Conservation (phyloP, 1,140 invertebrate genomes). For the Prorops nasuta region DNA sequence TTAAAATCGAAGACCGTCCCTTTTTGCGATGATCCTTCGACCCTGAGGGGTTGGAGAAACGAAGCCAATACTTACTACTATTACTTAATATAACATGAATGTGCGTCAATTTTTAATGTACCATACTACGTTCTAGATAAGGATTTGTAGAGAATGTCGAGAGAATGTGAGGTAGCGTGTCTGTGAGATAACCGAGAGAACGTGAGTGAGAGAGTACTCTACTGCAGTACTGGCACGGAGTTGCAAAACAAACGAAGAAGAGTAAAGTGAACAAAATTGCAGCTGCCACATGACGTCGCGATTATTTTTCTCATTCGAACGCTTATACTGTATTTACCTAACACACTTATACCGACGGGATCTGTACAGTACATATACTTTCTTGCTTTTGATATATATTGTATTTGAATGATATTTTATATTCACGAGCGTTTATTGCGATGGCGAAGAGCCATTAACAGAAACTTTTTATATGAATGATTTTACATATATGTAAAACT, state of each 20-base stretch:
- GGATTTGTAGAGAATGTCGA: slow-evolving; percentile 16
- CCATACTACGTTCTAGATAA: slow-evolving; percentile 44
- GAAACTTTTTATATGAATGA: slow-evolving; percentile 24
- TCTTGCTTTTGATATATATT: slow-evolving; percentile 49
- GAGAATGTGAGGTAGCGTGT: slow-evolving; percentile 7
- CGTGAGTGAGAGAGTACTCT: no score
- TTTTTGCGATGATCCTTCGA: slow-evolving; percentile 1
- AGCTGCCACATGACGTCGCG: not conserved
- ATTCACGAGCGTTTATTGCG: slow-evolving; percentile 41
- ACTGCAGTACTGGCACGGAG: no score
- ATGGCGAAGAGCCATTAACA: slow-evolving; percentile 16
- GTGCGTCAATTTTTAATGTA: slow-evolving; percentile 55
- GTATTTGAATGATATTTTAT: slow-evolving; percentile 46
- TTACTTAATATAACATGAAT: slow-evolving; percentile 39
- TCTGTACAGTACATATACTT: slow-evolving; percentile 37
- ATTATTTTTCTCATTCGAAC: slow-evolving; percentile 32
- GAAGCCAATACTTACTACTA: slow-evolving; percentile 37
- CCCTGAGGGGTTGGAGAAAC: slow-evolving; percentile 7
- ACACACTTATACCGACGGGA: slow-evolving; percentile 21
- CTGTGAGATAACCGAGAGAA: no score
- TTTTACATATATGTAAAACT: slow-evolving; percentile 16
- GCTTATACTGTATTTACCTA: slow-evolving; percentile 31
- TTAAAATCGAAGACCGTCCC: slow-evolving; percentile 23
- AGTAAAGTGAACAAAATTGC: not conserved
- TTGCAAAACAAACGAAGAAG: no score